Evolutionary conservation across 2,888 invertebrate genomes (phyloP).

Genomic region (Oscheius sp.): DNA sequence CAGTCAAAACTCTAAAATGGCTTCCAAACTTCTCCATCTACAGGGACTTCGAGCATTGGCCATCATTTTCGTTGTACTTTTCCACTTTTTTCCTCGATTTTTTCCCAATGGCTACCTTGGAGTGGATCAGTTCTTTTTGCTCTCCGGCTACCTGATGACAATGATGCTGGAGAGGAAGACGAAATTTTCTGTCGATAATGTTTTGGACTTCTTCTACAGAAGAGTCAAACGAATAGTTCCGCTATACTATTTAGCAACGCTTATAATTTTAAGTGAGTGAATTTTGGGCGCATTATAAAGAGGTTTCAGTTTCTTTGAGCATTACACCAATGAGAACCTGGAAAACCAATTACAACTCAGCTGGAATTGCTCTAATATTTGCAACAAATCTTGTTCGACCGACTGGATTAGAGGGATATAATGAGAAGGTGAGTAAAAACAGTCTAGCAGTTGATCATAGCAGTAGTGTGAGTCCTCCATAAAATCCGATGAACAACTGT

Average conservation of each 20-base stretch:
- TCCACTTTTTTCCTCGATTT: too few species aligned
- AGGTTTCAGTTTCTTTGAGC: not conserved
- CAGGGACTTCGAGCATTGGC: too few species aligned
- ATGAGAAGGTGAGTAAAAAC: not conserved
- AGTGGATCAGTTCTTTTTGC: conserved; percentile 1
- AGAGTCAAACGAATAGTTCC: conserved; percentile 16
- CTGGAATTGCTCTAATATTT: not conserved
- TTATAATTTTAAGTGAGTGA: conserved; percentile 16
- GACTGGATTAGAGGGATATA: not conserved
- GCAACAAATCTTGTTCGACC: conserved; percentile 13
- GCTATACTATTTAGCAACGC: conserved; percentile 3
- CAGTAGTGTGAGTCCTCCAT: not conserved
- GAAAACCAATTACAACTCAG: not conserved
- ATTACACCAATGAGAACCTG: not conserved
- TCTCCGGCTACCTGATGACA: conserved; percentile 24
- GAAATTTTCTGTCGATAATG: not conserved
- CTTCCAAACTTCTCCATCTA: too few species aligned
- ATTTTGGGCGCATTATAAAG: not conserved
- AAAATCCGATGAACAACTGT: too few species aligned
- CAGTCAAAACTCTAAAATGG: too few species aligned
- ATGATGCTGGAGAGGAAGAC: conserved; percentile 6
- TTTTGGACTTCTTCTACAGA: conserved; percentile 18
- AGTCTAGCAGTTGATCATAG: too few species aligned
- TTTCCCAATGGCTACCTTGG: too few species aligned
- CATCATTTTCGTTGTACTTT: too few species aligned